Percentiles rank a stretch among this genome's conserved stretches.
phyloP scores from a whole-genome alignment of 2,797 vertebrate species.

The Glyptemys insculpta region DNA sequence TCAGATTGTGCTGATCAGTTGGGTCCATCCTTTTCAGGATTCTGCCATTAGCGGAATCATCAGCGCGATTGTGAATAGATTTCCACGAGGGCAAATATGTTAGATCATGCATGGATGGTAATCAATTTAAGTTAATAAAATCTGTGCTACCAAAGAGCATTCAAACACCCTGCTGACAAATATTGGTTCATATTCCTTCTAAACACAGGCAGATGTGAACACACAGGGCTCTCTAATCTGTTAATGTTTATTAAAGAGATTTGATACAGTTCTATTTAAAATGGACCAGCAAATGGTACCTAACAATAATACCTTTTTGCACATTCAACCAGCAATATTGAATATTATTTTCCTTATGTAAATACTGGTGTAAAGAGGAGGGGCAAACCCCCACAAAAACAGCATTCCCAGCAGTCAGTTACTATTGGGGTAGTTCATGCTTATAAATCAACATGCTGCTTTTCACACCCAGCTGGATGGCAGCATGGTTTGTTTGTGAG shows the following conservation, averaged over 20 bases:
- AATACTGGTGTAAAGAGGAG: not conserved
- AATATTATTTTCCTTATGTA: not conserved
- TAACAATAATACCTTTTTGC: not conserved
- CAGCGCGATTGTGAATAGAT: not conserved
- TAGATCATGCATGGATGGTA: not conserved
- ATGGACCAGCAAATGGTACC: not conserved
- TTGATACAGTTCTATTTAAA: not conserved
- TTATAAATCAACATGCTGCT: not conserved
- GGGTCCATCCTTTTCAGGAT: not conserved
- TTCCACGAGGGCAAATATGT: not conserved
- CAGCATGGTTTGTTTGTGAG: not conserved
- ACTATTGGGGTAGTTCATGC: not conserved
- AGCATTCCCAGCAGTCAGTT: not conserved
- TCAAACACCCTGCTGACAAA: not conserved
- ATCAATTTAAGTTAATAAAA: not conserved
- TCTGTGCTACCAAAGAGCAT: not conserved
- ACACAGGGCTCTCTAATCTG: not conserved
- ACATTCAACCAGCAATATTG: not conserved
- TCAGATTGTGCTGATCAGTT: not conserved
- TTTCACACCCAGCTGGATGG: not conserved
- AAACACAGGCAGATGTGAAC: not conserved
- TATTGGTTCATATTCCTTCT: not conserved
- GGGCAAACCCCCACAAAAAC: accelerated
- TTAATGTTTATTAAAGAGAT: not conserved
- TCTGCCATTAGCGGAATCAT: not conserved